phyloP scores from a whole-genome alignment of 1,140 invertebrate genomes.

The Asobara japonica region DNA sequence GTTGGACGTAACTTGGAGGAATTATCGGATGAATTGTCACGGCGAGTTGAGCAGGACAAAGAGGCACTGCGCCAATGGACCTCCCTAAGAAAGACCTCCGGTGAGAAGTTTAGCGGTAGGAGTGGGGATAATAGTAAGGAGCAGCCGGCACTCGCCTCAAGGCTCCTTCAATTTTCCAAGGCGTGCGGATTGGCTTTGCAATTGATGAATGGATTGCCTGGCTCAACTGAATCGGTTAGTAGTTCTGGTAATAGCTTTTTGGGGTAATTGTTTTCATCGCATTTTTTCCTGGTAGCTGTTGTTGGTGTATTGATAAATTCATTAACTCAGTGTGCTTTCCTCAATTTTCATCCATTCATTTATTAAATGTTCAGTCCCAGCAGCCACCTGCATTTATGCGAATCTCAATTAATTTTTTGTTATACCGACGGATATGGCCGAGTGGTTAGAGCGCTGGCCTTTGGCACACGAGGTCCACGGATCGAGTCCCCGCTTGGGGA shows the following conservation, averaged over 20 bases:
- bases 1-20: slow-evolving; percentile 56
- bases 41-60: slow-evolving; percentile 77
- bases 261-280: slow-evolving; percentile 10
- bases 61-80: slow-evolving; percentile 77
- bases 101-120: slow-evolving; percentile 60
- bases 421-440: too few species aligned
- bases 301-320: not conserved
- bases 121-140: slow-evolving; percentile 39
- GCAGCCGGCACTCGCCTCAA: slow-evolving; percentile 67
- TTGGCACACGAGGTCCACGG: too few species aligned
- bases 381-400: too few species aligned
- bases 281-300: not conserved
- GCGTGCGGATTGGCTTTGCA: slow-evolving; percentile 83
- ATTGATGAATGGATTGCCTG: slow-evolving; percentile 70
- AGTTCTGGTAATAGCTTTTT: slow-evolving; percentile 6
- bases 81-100: slow-evolving; percentile 67
- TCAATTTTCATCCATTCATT: too few species aligned
- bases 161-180: slow-evolving; percentile 84
- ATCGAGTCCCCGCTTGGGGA: too few species aligned
- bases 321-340: too few species aligned
- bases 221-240: slow-evolving; percentile 14
- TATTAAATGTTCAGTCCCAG: too few species aligned
- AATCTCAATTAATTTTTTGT: too few species aligned
- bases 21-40: slow-evolving; percentile 69
- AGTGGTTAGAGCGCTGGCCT: too few species aligned